Percentiles rank a stretch among this genome's conserved stretches.
These are phyloP conservation scores for Loripinus fragilis DNA, from an alignment of 2,888 invertebrate genomes.

Conservation along the genomic window DNA sequence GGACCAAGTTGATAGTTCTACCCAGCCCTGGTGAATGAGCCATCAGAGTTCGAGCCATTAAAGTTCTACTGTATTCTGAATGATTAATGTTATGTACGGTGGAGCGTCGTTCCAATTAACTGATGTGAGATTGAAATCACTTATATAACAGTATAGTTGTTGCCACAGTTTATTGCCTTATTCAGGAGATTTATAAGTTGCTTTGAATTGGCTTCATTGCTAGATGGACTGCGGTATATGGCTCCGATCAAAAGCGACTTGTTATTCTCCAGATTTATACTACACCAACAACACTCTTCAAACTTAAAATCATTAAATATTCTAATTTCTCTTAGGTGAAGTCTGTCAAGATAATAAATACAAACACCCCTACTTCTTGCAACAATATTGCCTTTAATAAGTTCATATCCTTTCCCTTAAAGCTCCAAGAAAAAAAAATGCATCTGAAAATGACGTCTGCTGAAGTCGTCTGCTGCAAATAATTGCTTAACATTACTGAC, in stretches of 20 bases:
- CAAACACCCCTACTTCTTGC: background rate
- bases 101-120: background rate
- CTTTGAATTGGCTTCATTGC: background rate
- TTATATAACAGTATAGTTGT: background rate
- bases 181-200: background rate
- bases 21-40: too few species aligned
- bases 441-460: too few species aligned
- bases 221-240: background rate
- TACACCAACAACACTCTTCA: conserved; percentile 8
- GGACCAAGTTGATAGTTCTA: too few species aligned
- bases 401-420: background rate
- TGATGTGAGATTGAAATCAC: background rate
- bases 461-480: too few species aligned
- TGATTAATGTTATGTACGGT: too few species aligned
- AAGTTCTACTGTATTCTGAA: too few species aligned
- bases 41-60: too few species aligned
- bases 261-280: background rate
- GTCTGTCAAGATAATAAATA: background rate
- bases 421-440: too few species aligned
- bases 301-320: background rate
- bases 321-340: background rate
- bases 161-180: background rate
- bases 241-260: background rate
- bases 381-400: background rate
- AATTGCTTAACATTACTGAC: too few species aligned